phyloP scores from a whole-genome alignment of 2,888 invertebrate species.

The Andrena praecox region DNA sequence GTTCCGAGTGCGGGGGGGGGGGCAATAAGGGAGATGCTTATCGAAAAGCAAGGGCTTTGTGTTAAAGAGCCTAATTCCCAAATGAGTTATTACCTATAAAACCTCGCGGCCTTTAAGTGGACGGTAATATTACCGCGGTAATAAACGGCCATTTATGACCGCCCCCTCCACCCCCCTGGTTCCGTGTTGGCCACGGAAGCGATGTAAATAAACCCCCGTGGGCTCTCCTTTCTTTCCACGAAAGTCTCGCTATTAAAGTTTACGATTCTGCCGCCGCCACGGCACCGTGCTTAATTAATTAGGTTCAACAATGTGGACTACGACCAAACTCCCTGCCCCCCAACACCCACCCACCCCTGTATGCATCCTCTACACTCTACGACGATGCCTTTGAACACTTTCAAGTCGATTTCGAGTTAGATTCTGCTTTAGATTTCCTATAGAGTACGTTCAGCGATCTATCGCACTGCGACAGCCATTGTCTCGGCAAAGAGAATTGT shows the following conservation, averaged over 20 bases:
- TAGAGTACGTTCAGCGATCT: too few relatives aligned
- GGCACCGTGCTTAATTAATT: constrained; percentile 76
- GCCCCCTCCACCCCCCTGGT: constrained; percentile 43
- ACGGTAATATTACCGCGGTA: constrained; percentile 81
- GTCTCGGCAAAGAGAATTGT: too few relatives aligned
- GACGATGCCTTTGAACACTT: not conserved
- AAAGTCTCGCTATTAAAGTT: constrained; percentile 72
- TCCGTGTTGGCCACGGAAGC: constrained; percentile 69
- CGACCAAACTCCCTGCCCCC: constrained; percentile 31
- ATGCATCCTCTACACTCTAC: too few relatives aligned
- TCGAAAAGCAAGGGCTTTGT: constrained; percentile 77
- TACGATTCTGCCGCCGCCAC: constrained; percentile 70
- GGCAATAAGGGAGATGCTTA: constrained; percentile 70
- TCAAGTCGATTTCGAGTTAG: too few relatives aligned
- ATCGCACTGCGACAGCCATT: too few relatives aligned
- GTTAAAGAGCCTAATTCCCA: constrained; percentile 81
- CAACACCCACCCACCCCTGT: too few relatives aligned
- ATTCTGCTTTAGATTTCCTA: too few relatives aligned
- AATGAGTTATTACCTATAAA: constrained; percentile 82
- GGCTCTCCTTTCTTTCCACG: constrained; percentile 69
- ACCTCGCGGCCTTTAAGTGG: constrained; percentile 76
- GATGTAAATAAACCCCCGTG: constrained; percentile 68
- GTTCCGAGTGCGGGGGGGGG: not conserved
- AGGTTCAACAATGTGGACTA: constrained; percentile 62
- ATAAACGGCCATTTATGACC: constrained; percentile 81